Evolutionary conservation across 2,797 vertebrate species (phyloP), one percentile per base, ranked within the genome.

Genomic region (Anabas testudineus): DNA sequence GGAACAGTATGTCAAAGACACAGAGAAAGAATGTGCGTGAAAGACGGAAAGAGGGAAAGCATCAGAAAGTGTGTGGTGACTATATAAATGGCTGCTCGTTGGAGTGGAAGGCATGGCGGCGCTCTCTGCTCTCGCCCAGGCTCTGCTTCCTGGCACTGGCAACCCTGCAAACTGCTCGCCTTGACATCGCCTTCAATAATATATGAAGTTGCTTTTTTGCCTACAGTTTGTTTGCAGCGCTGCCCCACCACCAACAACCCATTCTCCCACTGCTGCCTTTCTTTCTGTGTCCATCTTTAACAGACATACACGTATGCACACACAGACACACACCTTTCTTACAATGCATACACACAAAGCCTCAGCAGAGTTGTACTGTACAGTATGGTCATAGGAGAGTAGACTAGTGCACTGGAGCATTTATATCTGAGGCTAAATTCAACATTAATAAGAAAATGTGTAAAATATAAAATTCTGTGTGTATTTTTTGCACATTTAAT

Each of bases 101-200:
- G 95, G 94, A 94, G 94, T 95, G 95, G 94, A 96, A 95, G 94
- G 81, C 93, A 95, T 93, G 75, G 91, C 86, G 87, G 92, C 81
- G 91, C 91, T 91, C 90, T 90, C 87, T 91, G 88, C 90, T 90
- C 92, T 82, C 84, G 60, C 82, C 90, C 90, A 7, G 91, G 66
- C 90, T 93, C 88, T 90, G 93, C 92, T 81, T 90, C 90, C 93
- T 93, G 93, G 93, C 93, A 92, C 88, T 83, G 78, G 70, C 91
- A 92, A 91, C 91, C 93, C 92, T 90, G 86, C 88, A 91, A 95
- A 94, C 93, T 92, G 91, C 93, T 89, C 48, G 87, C 93, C 93
- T 91, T 89, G 91, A 95, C 94, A 95, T 90, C 84, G 89, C 90
- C 91, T 80, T 95, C 93, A 93, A 95, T 95, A 96, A 96, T 94